Percentiles rank a stretch among this genome's conserved stretches.
These are phyloP conservation scores for Cephus spinipes DNA, from an alignment of 2,888 invertebrate species.

Conservation along the genomic window DNA sequence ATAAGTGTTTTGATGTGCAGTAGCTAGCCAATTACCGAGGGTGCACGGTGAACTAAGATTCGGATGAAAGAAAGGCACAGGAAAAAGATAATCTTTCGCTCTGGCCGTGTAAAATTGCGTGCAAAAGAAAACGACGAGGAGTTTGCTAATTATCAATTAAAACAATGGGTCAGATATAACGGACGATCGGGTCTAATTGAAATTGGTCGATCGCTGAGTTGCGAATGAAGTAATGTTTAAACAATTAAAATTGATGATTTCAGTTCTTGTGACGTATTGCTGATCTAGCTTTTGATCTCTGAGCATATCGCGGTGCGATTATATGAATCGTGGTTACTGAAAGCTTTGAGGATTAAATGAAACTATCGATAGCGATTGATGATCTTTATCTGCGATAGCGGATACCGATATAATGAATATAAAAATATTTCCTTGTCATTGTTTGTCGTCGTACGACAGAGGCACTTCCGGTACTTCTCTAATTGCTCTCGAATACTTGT, in stretches of 20 bases:
- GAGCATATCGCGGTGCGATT: not conserved
- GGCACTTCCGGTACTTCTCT: not conserved
- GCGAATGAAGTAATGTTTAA: not conserved
- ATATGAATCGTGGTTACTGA: not conserved
- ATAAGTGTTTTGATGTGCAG: constrained; percentile 44
- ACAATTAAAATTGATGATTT: not conserved
- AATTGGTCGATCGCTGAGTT: not conserved
- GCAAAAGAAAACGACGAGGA: not conserved
- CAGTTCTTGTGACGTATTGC: not conserved
- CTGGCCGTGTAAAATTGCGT: not conserved
- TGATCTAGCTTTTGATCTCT: not conserved
- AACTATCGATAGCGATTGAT: not conserved
- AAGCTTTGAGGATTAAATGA: not conserved
- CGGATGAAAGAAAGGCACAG: not conserved
- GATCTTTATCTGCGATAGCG: not conserved
- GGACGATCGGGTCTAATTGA: not conserved
- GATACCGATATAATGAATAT: not conserved
- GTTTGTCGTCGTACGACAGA: not conserved
- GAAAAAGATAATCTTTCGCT: not conserved
- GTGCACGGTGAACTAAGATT: not conserved
- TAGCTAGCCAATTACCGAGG: constrained; percentile 23
- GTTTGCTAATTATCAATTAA: constrained; percentile 23
- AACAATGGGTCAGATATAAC: constrained; percentile 26
- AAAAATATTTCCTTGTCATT: not conserved
- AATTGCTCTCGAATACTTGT: not conserved